phyloP scores from a whole-genome alignment of 2,797 vertebrate species.

The Dicrostonyx torquatus region DNA sequence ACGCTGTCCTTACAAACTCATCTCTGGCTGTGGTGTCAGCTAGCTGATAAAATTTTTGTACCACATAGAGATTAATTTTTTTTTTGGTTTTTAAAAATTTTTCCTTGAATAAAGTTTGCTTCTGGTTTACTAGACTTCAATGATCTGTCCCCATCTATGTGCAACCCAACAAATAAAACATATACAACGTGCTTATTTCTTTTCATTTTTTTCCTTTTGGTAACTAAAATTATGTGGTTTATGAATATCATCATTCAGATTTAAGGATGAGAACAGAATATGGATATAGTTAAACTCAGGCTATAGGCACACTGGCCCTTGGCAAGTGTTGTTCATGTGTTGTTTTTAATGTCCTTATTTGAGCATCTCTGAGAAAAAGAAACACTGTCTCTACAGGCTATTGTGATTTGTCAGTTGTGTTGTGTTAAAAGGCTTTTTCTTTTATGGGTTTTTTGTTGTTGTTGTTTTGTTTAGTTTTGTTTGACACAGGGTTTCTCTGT shows the following conservation, averaged over 20 bases:
- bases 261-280: background rate
- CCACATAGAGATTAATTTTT: too few species aligned
- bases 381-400: background rate
- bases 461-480: too few species aligned
- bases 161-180: background rate
- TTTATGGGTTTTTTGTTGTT: too few species aligned
- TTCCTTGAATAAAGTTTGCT: too few species aligned
- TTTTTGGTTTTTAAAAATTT: too few species aligned
- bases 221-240: background rate
- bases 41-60: too few species aligned
- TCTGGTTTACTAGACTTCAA: too few species aligned
- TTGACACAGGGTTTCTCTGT: too few species aligned
- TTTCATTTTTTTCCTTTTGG: background rate
- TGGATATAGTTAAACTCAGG: background rate
- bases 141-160: too few species aligned
- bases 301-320: rapidly evolving
- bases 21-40: too few species aligned
- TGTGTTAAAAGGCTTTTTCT: background rate
- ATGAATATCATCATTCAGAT: background rate
- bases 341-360: background rate
- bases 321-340: rapidly evolving
- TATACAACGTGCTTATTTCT: background rate
- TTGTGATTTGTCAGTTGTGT: background rate
- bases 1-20: too few species aligned
- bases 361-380: background rate